A percentile compares a stretch with the other conserved stretches of the same genome.
These are phyloP conservation scores for Clivina fossor DNA, from an alignment of 2,888 invertebrate species.

Conservation along the genomic window DNA sequence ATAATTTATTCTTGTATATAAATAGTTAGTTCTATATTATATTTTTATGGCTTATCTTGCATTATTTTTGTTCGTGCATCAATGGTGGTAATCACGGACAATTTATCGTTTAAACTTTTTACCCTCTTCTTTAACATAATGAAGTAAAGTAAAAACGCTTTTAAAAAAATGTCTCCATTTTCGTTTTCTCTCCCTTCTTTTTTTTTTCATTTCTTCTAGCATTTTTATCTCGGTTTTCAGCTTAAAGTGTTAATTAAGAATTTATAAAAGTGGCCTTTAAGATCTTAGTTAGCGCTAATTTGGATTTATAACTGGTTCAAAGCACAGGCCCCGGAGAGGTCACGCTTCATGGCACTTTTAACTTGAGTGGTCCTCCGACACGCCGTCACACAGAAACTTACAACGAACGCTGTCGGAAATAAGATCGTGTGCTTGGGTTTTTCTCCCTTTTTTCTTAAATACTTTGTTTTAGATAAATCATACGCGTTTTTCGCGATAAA, in stretches of 20 bases:
- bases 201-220: constrained; percentile 29
- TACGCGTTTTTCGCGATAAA: not conserved
- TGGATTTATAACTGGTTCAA: constrained; percentile 34
- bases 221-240: constrained; percentile 35
- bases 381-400: too few relatives aligned
- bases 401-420: too few relatives aligned
- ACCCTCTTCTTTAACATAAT: not conserved
- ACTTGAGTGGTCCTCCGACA: too few relatives aligned
- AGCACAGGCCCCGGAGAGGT: constrained; percentile 25
- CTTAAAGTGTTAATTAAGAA: constrained; percentile 35
- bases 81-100: too few relatives aligned
- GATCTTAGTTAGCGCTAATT: constrained; percentile 34
- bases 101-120: not conserved
- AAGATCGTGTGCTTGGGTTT: too few relatives aligned
- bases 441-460: not conserved
- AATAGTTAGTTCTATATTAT: too few relatives aligned
- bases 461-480: not conserved
- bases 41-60: too few relatives aligned
- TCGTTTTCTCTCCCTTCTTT: not conserved
- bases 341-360: constrained; percentile 28
- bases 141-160: too few relatives aligned
- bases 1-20: too few relatives aligned
- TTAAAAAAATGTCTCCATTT: not conserved
- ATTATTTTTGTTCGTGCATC: too few relatives aligned
- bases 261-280: constrained; percentile 35